A percentile compares a stretch with the other conserved stretches of the same genome.
Evolutionary conservation across 2,113 vertebrate species (phyloP).

Genomic region (Grammomys dolichurus): DNA sequence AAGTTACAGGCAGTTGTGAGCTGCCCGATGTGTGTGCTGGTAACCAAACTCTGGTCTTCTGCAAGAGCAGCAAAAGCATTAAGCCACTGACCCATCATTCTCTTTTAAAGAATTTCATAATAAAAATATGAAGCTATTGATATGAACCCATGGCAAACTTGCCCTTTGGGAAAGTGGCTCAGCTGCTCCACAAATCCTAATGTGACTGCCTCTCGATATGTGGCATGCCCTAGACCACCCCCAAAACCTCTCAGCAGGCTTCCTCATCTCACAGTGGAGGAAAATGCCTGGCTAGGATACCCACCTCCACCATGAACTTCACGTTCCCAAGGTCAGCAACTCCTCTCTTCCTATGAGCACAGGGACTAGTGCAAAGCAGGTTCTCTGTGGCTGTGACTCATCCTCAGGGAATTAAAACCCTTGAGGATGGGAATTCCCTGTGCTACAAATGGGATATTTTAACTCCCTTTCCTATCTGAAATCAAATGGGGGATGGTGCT

Average conservation of each 20-base stretch:
- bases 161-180: background rate
- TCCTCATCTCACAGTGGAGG: background rate
- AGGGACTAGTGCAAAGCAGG: background rate
- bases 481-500: slow-evolving; percentile 68
- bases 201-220: accelerated
- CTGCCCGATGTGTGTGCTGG: background rate
- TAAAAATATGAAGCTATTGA: background rate
- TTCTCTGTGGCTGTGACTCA: slow-evolving; percentile 29
- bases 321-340: background rate
- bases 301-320: background rate
- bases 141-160: background rate
- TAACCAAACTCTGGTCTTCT: background rate
- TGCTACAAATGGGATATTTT: slow-evolving; percentile 69
- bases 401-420: slow-evolving; percentile 46
- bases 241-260: background rate
- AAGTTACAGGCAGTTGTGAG: background rate
- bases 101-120: background rate
- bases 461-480: slow-evolving; percentile 70
- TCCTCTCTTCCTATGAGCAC: background rate
- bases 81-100: background rate
- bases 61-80: background rate
- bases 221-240: background rate
- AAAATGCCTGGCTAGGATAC: background rate
- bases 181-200: background rate
- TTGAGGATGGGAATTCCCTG: slow-evolving; percentile 76